Evolutionary conservation across 2,888 invertebrate genomes (phyloP).

Genomic region (Synergus itoensis): DNA sequence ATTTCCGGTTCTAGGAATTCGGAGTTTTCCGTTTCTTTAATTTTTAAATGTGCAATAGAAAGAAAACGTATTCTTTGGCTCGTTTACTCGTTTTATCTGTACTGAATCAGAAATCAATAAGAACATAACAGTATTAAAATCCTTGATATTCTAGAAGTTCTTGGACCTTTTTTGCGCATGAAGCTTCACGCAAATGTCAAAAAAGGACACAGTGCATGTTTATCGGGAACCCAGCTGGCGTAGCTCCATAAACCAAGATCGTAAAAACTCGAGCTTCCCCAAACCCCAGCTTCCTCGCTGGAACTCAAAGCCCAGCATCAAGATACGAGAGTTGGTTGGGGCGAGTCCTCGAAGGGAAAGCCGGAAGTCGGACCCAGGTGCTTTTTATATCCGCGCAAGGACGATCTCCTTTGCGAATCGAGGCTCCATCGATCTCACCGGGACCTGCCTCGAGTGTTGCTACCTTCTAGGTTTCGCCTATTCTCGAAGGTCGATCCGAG

Average conservation of each 20-base stretch:
- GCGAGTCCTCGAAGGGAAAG: constrained; percentile 23
- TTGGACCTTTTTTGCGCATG: not conserved
- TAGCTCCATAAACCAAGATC: constrained; percentile 58
- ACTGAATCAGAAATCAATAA: constrained; percentile 9
- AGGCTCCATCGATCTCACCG: constrained; percentile 38
- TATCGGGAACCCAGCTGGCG: constrained; percentile 61
- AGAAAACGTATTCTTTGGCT: not conserved
- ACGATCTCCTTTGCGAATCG: constrained; percentile 32
- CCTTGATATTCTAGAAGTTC: constrained; percentile 14
- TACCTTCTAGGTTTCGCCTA: constrained; percentile 33
- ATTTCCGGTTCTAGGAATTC: not conserved
- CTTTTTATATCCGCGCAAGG: constrained; percentile 31
- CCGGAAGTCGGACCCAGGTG: constrained; percentile 41
- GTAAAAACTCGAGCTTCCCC: constrained; percentile 57
- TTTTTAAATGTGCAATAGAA: not conserved
- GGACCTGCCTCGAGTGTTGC: constrained; percentile 19
- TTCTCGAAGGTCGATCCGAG: constrained; percentile 16
- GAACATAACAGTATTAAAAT: constrained; percentile 5
- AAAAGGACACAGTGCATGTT: constrained; percentile 47
- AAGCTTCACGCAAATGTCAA: constrained; percentile 32
- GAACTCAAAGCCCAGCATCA: constrained; percentile 24
- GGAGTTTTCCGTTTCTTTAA: not conserved
- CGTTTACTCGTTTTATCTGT: not conserved
- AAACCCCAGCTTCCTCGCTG: constrained; percentile 18
- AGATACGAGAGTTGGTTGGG: constrained; percentile 4